phyloP scores from a whole-genome alignment of 1,140 invertebrate genomes.

The Drosophila rhopaloa region DNA sequence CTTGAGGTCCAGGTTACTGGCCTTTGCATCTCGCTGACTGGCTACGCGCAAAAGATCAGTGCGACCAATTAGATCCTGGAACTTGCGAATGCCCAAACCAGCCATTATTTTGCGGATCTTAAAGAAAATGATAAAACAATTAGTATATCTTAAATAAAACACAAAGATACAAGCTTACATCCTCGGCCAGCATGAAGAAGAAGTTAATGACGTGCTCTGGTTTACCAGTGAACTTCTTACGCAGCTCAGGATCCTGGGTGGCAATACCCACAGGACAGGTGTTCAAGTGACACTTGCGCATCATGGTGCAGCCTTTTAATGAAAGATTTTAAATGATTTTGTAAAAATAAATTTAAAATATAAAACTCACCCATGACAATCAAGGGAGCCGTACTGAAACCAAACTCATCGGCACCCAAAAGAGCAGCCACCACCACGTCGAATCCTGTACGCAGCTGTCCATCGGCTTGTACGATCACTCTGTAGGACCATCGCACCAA shows the following conservation, averaged over 20 bases:
- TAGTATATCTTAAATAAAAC: too few relatives aligned
- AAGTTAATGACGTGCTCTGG: conserved; percentile 99
- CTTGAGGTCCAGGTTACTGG: conserved; percentile 93
- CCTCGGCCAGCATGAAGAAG: conserved; percentile 98
- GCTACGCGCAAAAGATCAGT: conserved; percentile 93
- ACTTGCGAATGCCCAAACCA: conserved; percentile 93
- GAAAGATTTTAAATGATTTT: neutral
- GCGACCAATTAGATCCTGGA: conserved; percentile 97
- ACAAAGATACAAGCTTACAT: conserved; percentile 87
- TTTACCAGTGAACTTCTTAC: conserved; percentile 98
- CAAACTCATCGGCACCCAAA: conserved; percentile 99
- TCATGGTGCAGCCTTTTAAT: conserved; percentile 96
- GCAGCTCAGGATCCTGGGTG: conserved; percentile 97
- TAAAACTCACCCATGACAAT: conserved; percentile 92
- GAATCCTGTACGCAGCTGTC: conserved; percentile 96
- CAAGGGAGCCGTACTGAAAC: conserved; percentile 98
- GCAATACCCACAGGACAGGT: conserved; percentile 99
- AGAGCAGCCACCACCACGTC: conserved; percentile 98
- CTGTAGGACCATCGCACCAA: conserved; percentile 84
- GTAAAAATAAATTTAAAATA: too few relatives aligned
- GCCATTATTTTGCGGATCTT: conserved; percentile 96
- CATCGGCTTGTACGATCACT: conserved; percentile 97
- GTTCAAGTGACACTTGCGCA: conserved; percentile 99
- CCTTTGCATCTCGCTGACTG: conserved; percentile 89
- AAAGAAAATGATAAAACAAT: neutral